Percentiles rank a stretch among this genome's conserved stretches.
Evolutionary conservation across 2,113 vertebrate species (phyloP).

Genomic region (Alligator sinensis): DNA sequence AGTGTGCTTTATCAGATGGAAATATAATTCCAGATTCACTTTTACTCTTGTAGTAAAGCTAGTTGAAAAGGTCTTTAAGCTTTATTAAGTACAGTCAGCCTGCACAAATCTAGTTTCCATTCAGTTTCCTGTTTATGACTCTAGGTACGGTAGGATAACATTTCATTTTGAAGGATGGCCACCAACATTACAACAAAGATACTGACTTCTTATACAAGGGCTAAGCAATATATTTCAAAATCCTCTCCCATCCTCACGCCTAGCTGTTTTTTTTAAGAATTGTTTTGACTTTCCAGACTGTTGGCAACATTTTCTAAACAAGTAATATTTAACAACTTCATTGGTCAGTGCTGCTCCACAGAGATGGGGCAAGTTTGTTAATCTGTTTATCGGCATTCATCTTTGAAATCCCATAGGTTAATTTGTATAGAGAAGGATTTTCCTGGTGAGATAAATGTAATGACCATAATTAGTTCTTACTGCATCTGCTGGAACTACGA

Average conservation of each 20-base stretch:
- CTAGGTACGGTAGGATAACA: not conserved
- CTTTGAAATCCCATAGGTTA: slow-evolving; percentile 21
- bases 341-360: not conserved
- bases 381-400: not conserved
- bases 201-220: not conserved
- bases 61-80: slow-evolving; percentile 8
- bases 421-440: slow-evolving; percentile 23
- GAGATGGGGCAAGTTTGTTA: not conserved
- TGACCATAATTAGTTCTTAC: slow-evolving; percentile 72
- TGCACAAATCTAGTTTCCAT: not conserved
- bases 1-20: not conserved
- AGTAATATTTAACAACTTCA: not conserved
- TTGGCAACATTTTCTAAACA: slow-evolving; percentile 29
- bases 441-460: slow-evolving; percentile 48
- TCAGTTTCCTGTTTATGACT: slow-evolving; percentile 34
- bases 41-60: slow-evolving; percentile 1
- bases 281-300: not conserved
- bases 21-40: not conserved
- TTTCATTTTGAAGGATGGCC: not conserved
- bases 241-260: not conserved
- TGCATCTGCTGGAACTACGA: slow-evolving; percentile 49
- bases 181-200: slow-evolving; percentile 26
- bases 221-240: not conserved
- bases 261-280: slow-evolving; percentile 22
- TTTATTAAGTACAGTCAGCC: not conserved